Conservation (phyloP, 2,797 vertebrate species). For the Paramormyrops hopkinsi region DNA sequence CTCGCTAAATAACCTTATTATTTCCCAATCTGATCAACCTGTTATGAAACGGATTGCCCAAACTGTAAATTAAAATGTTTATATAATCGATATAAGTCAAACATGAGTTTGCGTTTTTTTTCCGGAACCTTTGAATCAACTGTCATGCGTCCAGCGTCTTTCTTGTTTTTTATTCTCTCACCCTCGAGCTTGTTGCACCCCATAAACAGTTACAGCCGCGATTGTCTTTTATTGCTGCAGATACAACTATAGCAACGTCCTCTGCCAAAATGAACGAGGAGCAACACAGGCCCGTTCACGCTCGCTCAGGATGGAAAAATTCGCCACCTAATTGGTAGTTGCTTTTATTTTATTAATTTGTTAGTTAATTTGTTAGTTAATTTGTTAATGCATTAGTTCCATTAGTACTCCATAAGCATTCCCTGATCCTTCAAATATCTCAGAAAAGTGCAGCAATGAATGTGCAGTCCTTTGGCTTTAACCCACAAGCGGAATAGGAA, state of each 20-base stretch:
- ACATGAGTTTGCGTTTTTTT: not conserved
- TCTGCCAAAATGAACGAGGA: slow-evolving; percentile 50
- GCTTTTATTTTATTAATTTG: not conserved
- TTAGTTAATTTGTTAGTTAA: not conserved
- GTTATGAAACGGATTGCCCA: not conserved
- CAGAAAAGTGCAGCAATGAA: not conserved
- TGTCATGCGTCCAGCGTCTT: slow-evolving; percentile 12
- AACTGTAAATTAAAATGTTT: slow-evolving; percentile 23
- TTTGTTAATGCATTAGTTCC: not conserved
- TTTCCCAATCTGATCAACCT: not conserved
- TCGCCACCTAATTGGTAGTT: not conserved
- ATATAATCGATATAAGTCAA: not conserved
- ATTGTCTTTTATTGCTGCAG: slow-evolving; percentile 75
- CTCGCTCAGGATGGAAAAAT: not conserved
- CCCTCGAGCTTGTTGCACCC: slow-evolving; percentile 54
- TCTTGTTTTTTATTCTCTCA: slow-evolving; percentile 30
- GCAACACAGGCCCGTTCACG: not conserved
- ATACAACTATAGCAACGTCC: slow-evolving; percentile 54
- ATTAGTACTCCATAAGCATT: not conserved
- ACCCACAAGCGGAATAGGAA: not conserved
- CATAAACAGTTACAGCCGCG: slow-evolving; percentile 81
- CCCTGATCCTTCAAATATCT: not conserved
- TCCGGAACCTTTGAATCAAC: slow-evolving; percentile 16
- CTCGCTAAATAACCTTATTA: not conserved
- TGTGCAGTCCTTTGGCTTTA: not conserved